These are phyloP conservation scores for Ypsolopha sequella DNA, from an alignment of 2,888 invertebrate genomes.

Conservation along the genomic window DNA sequence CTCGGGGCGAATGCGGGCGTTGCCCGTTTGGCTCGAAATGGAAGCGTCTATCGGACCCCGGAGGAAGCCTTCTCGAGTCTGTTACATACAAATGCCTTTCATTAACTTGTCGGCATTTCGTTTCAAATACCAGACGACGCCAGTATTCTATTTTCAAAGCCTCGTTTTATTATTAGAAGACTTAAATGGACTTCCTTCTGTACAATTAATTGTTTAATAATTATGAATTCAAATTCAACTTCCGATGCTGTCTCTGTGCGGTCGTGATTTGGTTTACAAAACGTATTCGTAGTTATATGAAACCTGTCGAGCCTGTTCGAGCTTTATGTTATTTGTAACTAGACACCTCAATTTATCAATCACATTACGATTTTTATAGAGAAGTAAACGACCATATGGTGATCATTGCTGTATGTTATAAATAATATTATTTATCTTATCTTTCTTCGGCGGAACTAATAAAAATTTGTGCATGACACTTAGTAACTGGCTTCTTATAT, in stretches of 20 bases:
- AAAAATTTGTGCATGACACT: not conserved
- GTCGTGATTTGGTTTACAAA: not conserved
- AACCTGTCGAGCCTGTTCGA: too few relatives aligned
- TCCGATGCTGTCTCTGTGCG: not conserved
- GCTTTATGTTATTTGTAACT: not conserved
- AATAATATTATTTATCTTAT: too few relatives aligned
- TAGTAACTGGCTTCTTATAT: too few relatives aligned
- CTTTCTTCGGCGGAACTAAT: not conserved
- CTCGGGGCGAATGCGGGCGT: constrained; percentile 47
- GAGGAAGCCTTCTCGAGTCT: constrained; percentile 60
- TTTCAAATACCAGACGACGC: constrained; percentile 38
- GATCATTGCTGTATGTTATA: too few relatives aligned
- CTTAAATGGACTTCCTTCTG: not conserved
- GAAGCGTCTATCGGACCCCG: constrained; percentile 41
- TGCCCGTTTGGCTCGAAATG: constrained; percentile 53
- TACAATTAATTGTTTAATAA: constrained; percentile 1
- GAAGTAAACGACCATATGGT: too few relatives aligned
- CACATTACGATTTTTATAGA: too few relatives aligned
- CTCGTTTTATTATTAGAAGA: constrained; percentile 1
- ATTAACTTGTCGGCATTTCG: constrained; percentile 60
- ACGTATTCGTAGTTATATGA: too few relatives aligned
- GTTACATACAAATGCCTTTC: constrained; percentile 68
- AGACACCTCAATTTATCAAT: not conserved
- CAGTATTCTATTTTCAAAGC: constrained; percentile 21
- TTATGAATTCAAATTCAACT: not conserved